These are phyloP conservation scores for Phymastichus coffea DNA, from an alignment of 1,140 invertebrate genomes.

Conservation along the genomic window DNA sequence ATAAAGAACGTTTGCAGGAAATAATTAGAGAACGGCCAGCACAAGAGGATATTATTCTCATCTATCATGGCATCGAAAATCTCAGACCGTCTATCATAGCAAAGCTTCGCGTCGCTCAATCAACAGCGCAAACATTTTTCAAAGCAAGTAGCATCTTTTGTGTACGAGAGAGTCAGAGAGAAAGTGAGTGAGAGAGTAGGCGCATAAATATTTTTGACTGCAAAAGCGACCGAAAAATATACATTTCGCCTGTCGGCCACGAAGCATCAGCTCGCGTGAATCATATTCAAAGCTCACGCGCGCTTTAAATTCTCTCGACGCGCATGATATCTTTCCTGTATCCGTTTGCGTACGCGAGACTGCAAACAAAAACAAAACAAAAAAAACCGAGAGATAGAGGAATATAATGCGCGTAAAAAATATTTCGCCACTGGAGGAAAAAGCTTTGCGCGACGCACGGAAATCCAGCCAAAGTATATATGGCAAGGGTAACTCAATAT, in stretches of 20 bases:
- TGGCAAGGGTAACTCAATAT: constrained; percentile 8
- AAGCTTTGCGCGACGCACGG: not conserved
- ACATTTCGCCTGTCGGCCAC: not conserved
- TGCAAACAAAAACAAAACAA: not conserved
- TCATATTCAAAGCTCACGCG: constrained; percentile 9
- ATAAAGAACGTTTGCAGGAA: no score
- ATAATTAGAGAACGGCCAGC: no score
- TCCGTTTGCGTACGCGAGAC: no score
- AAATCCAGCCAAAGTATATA: not conserved
- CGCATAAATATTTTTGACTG: constrained; percentile 5
- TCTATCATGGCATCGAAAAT: no score
- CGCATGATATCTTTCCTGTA: not conserved
- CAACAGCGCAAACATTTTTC: constrained; percentile 2
- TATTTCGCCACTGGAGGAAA: no score
- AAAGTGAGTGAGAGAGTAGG: no score
- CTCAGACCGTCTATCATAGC: no score
- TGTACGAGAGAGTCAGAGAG: no score
- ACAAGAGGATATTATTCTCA: no score
- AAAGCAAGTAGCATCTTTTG: no score
- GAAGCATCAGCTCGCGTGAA: not conserved
- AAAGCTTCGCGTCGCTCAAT: no score
- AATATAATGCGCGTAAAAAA: not conserved
- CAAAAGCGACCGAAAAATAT: not conserved
- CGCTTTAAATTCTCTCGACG: not conserved
- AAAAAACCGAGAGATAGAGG: not conserved